Evolutionary conservation across 2,797 vertebrate genomes (phyloP).

Genomic region (Carapus acus): DNA sequence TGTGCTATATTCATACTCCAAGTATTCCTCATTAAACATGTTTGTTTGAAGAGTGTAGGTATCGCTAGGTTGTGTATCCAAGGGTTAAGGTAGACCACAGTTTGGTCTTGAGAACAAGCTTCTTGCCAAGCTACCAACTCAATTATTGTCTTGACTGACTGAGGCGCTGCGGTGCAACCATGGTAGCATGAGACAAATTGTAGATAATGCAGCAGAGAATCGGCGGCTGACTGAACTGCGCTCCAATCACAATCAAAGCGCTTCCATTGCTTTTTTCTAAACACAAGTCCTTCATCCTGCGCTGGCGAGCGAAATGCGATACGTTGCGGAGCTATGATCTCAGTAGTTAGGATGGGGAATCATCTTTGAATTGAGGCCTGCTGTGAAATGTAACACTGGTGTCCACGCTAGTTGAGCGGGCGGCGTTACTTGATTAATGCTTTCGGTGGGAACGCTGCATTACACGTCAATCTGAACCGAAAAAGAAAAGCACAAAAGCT

Average conservation of each 20-base stretch:
- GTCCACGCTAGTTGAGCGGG: constrained; percentile 29
- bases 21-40: no score
- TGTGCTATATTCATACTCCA: no score
- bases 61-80: no score
- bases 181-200: constrained; percentile 19
- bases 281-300: constrained; percentile 24
- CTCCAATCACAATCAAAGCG: constrained; percentile 41
- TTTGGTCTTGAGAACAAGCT: constrained; percentile 21
- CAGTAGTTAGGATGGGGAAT: constrained; percentile 66
- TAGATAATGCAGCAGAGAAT: constrained; percentile 27
- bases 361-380: constrained; percentile 49
- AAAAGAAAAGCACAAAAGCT: constrained; percentile 12
- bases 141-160: constrained; percentile 28
- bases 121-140: constrained; percentile 16
- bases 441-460: constrained; percentile 3
- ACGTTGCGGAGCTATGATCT: constrained; percentile 49
- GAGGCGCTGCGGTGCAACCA: constrained; percentile 17
- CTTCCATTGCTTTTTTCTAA: constrained; percentile 15
- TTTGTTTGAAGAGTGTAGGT: no score
- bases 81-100: no score
- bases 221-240: constrained; percentile 46
- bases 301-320: constrained; percentile 48
- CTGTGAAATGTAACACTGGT: constrained; percentile 44
- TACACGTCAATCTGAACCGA: constrained; percentile 5
- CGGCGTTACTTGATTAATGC: constrained; percentile 9